Conservation (phyloP, 2,797 vertebrate genomes). For the Allobates femoralis region DNA sequence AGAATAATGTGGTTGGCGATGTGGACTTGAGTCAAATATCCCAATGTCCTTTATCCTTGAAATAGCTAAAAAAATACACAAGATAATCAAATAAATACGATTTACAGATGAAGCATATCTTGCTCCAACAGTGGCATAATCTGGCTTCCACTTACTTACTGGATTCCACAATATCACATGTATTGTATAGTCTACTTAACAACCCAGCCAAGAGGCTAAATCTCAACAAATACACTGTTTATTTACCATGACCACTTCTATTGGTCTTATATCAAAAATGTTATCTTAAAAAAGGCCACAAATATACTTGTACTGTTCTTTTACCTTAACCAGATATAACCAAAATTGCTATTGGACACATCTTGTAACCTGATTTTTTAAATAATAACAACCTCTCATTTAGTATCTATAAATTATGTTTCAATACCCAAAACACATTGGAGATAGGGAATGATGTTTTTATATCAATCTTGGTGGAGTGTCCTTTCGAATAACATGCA, state of each 20-base stretch:
- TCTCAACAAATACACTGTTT: neutral
- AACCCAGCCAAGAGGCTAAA: neutral
- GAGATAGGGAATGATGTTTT: too few species aligned
- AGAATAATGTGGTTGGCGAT: slow-evolving; percentile 12
- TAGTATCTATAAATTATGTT: neutral
- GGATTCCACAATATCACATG: neutral
- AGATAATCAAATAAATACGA: slow-evolving; percentile 1
- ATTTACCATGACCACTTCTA: neutral
- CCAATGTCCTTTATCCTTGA: neutral
- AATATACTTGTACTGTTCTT: neutral
- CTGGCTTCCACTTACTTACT: neutral
- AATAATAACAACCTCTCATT: neutral
- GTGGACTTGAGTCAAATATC: neutral
- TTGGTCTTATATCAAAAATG: neutral
- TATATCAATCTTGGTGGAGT: too few species aligned
- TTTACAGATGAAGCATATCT: neutral
- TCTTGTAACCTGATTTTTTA: neutral
- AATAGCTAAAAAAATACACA: neutral
- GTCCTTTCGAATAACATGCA: too few species aligned
- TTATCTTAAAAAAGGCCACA: neutral
- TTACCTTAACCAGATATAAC: neutral
- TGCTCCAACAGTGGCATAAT: slow-evolving; percentile 6
- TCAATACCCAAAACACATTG: neutral
- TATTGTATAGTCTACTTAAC: neutral
- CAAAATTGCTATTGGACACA: neutral